Conservation (phyloP, 2,113 vertebrate species). For the Lota lota region DNA sequence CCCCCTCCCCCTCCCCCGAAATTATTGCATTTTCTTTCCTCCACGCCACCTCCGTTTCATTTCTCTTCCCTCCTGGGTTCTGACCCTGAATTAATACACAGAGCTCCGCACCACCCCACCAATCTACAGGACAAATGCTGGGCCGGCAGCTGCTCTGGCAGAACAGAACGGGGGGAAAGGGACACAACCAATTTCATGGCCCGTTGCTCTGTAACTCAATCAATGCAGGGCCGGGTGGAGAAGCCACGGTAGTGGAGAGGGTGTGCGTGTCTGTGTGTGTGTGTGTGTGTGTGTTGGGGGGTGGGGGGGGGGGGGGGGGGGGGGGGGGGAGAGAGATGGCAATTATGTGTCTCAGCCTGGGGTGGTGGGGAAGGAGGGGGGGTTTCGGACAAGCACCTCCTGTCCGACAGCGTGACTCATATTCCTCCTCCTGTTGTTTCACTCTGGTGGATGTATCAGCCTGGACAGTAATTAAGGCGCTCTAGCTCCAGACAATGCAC, state of each 20-base stretch:
- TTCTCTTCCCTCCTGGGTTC: conserved; percentile 19
- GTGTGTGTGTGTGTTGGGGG: too few species aligned
- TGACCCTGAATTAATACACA: conserved; percentile 54
- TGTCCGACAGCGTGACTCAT: conserved; percentile 53
- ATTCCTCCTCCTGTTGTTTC: conserved; percentile 40
- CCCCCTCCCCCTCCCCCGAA: not conserved
- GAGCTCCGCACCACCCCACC: conserved; percentile 28
- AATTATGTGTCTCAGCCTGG: conserved; percentile 53
- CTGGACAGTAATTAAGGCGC: conserved; percentile 39
- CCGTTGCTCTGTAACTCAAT: conserved; percentile 68
- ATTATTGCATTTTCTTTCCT: conserved; percentile 5
- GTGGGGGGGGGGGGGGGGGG: conserved; percentile 8
- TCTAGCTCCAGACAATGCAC: conserved; percentile 22
- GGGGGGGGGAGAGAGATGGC: conserved; percentile 28
- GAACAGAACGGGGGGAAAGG: conserved; percentile 35
- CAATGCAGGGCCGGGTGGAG: conserved; percentile 46
- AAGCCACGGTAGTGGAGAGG: conserved; percentile 32
- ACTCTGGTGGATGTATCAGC: conserved; percentile 31
- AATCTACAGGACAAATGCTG: conserved; percentile 58
- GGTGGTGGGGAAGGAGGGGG: conserved; percentile 13
- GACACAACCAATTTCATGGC: conserved; percentile 67
- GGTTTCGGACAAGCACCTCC: conserved; percentile 33
- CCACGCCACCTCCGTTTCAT: conserved; percentile 16
- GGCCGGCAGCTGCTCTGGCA: conserved; percentile 56
- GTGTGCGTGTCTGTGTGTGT: too few species aligned